These are phyloP conservation scores for Meghimatium bilineatum DNA, from an alignment of 2,888 invertebrate species.

Conservation along the genomic window DNA sequence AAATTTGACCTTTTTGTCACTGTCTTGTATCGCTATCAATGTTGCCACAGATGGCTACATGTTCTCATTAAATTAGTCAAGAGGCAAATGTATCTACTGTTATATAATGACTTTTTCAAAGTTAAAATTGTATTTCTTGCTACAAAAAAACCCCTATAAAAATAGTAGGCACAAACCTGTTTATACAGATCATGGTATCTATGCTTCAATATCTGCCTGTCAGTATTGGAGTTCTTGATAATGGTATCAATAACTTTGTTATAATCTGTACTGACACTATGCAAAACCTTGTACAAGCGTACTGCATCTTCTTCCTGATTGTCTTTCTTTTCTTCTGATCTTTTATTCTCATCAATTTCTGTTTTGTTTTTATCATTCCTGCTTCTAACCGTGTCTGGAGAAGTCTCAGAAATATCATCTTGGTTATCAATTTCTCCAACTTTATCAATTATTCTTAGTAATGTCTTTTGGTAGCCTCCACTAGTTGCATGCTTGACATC, in stretches of 20 bases:
- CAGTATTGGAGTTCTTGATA: slow-evolving; percentile 63
- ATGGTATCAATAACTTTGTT: slow-evolving; percentile 65
- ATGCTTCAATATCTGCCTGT: slow-evolving; percentile 67
- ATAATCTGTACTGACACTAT: slow-evolving; percentile 65
- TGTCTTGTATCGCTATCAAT: too few relatives aligned
- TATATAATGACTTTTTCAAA: too few relatives aligned
- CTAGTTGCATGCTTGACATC: slow-evolving; percentile 73
- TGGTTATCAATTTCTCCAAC: slow-evolving; percentile 36
- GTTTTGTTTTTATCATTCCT: neutral
- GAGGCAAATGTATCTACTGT: too few relatives aligned
- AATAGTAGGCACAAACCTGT: slow-evolving; percentile 19
- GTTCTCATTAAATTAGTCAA: too few relatives aligned
- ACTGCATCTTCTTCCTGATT: slow-evolving; percentile 36
- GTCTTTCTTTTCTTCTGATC: neutral
- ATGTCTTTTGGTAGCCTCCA: slow-evolving; percentile 74
- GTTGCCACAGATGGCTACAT: too few relatives aligned
- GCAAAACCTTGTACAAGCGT: slow-evolving; percentile 64
- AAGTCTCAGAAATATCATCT: neutral
- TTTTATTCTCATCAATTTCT: neutral
- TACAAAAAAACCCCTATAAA: neutral
- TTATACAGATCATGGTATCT: slow-evolving; percentile 42
- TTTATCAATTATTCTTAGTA: slow-evolving; percentile 68
- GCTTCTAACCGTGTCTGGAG: neutral
- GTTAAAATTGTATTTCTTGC: too few relatives aligned
- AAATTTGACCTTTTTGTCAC: too few relatives aligned